These are phyloP conservation scores for Centropus bengalensis DNA, from an alignment of 2,113 vertebrate species.

Conservation along the genomic window DNA sequence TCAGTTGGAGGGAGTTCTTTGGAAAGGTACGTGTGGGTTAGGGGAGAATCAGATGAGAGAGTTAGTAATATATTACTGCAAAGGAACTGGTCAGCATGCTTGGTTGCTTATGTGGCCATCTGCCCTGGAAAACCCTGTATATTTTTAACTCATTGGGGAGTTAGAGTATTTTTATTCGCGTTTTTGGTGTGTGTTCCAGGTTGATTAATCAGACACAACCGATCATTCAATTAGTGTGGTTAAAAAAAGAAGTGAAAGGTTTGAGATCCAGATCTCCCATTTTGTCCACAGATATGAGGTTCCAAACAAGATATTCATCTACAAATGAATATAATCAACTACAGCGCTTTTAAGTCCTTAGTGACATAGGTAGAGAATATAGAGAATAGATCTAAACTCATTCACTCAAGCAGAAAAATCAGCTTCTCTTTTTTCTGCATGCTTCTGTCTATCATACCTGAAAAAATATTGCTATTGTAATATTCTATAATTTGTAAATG, in stretches of 20 bases:
- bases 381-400: not conserved
- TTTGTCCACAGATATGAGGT: not conserved
- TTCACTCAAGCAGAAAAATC: not conserved
- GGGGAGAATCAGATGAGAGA: not conserved
- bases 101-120: not conserved
- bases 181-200: not conserved
- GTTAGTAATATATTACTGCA: not conserved
- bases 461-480: not conserved
- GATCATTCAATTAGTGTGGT: not conserved
- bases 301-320: not conserved
- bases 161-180: not conserved
- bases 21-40: accelerated
- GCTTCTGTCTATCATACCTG: not conserved
- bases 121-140: not conserved
- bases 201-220: not conserved
- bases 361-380: accelerated
- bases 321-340: not conserved
- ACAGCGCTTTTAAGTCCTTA: not conserved
- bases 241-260: not conserved
- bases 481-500: not conserved
- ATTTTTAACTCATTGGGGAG: not conserved
- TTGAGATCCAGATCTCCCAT: not conserved
- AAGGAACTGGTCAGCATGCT: not conserved
- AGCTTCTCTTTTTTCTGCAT: not conserved
- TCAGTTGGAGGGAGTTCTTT: not conserved